Conservation (phyloP, 1,140 invertebrate genomes). For the Drosophila seguyi region DNA sequence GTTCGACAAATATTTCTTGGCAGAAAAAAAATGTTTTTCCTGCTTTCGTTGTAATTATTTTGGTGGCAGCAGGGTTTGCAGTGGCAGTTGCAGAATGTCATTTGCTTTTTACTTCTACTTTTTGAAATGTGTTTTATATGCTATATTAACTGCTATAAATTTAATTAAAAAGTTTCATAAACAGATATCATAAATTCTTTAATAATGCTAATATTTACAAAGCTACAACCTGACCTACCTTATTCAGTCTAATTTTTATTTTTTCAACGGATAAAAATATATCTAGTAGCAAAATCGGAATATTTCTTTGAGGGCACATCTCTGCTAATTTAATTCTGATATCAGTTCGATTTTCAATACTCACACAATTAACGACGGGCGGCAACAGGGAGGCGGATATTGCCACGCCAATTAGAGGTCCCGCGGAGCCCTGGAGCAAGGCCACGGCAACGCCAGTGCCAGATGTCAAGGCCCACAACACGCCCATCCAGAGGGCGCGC, state of each 20-base stretch:
- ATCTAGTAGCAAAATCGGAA: neutral
- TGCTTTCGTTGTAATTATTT: neutral
- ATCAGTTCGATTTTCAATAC: constrained; percentile 66
- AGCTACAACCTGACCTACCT: neutral
- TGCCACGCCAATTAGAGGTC: constrained; percentile 94
- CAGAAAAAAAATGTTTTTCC: neutral
- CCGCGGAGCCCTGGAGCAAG: constrained; percentile 92
- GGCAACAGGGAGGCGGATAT: constrained; percentile 94
- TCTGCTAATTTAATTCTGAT: neutral
- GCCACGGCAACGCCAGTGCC: constrained; percentile 94
- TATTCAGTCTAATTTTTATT: neutral
- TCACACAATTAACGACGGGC: constrained; percentile 94
- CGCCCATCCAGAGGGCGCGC: constrained; percentile 90
- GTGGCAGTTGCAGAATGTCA: too few species aligned
- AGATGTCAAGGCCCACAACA: constrained; percentile 90
- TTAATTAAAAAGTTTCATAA: neutral
- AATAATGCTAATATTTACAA: neutral
- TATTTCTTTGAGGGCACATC: neutral
- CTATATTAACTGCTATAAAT: too few species aligned
- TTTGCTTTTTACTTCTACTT: too few species aligned
- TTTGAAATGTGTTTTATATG: too few species aligned
- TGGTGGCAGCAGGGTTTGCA: neutral
- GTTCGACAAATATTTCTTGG: neutral
- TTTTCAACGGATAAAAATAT: neutral
- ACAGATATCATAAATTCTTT: neutral